phyloP scores from a whole-genome alignment of 2,113 vertebrate genomes.

The Atherinomorus stipes region DNA sequence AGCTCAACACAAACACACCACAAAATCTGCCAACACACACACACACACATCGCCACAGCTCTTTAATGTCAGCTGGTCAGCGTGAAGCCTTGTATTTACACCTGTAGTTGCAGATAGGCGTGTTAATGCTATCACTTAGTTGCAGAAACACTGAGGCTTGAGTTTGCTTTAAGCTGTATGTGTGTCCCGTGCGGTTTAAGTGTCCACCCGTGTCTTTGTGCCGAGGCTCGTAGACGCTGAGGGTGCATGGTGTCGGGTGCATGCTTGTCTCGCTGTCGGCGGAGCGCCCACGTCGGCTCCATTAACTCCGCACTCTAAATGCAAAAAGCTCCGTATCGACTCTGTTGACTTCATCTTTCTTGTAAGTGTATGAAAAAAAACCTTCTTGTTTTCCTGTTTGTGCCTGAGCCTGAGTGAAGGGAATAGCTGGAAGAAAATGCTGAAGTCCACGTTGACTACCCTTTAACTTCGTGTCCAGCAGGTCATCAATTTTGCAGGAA shows the following conservation, averaged over 20 bases:
- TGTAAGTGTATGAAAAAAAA: background rate
- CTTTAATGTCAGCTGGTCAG: conserved; percentile 43
- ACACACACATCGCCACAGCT: conserved; percentile 18
- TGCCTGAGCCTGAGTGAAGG: background rate
- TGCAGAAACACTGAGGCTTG: conserved; percentile 30
- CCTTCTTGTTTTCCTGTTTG: background rate
- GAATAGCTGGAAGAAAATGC: conserved; percentile 23
- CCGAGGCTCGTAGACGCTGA: conserved; percentile 12
- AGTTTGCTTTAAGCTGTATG: conserved; percentile 1
- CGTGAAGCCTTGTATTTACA: conserved; percentile 23
- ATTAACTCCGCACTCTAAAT: conserved; percentile 36
- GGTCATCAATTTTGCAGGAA: conserved; percentile 54
- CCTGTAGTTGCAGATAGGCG: conserved; percentile 26
- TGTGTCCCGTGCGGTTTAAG: conserved; percentile 1
- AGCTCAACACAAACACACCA: conserved; percentile 52
- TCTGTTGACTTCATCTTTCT: conserved; percentile 21
- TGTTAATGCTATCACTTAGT: conserved; percentile 40
- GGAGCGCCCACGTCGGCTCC: conserved; percentile 33
- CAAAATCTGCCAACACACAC: conserved; percentile 36
- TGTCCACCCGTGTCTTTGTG: conserved; percentile 42
- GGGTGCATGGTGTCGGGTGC: conserved; percentile 14
- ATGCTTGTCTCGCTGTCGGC: conserved; percentile 10
- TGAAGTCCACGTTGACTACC: conserved; percentile 37
- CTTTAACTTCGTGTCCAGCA: conserved; percentile 30
- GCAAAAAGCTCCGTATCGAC: conserved; percentile 17